These are phyloP conservation scores for Ia io DNA, from an alignment of 2,113 vertebrate genomes.

Conservation along the genomic window DNA sequence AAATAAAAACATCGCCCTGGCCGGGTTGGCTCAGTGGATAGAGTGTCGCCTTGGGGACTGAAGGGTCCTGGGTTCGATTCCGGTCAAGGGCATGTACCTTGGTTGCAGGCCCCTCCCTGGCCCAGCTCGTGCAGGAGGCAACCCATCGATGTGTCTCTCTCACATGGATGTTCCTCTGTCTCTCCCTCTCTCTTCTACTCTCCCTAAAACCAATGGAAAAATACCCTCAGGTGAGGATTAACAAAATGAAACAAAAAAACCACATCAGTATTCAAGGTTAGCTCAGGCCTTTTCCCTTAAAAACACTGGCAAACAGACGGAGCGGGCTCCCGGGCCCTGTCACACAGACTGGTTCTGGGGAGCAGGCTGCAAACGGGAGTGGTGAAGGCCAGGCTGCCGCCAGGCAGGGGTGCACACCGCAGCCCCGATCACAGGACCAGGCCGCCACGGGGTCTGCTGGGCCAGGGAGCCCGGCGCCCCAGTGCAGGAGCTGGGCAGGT, in stretches of 20 bases:
- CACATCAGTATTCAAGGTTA: not conserved
- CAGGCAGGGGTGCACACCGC: not conserved
- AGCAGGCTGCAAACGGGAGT: not conserved
- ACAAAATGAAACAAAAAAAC: too few relatives aligned
- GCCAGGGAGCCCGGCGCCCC: not conserved
- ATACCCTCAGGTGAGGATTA: not conserved
- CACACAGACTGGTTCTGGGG: not conserved
- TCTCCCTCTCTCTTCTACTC: too few relatives aligned
- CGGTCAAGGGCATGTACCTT: too few relatives aligned
- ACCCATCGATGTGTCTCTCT: not conserved
- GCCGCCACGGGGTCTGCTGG: not conserved
- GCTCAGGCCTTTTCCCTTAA: not conserved
- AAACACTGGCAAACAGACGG: not conserved
- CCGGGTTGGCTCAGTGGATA: not conserved
- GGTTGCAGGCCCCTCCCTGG: too few relatives aligned
- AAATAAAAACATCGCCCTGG: not conserved
- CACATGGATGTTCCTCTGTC: too few relatives aligned
- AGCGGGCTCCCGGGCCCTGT: not conserved
- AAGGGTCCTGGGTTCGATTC: not conserved
- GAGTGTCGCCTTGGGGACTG: too few relatives aligned
- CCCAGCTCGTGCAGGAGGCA: not conserved
- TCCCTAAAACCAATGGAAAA: not conserved
- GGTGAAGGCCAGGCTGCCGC: not conserved
- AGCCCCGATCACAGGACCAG: not conserved
- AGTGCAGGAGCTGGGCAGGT: not conserved